Evolutionary conservation across 2,113 vertebrate species (phyloP).

Genomic region (Callipepla squamata): DNA sequence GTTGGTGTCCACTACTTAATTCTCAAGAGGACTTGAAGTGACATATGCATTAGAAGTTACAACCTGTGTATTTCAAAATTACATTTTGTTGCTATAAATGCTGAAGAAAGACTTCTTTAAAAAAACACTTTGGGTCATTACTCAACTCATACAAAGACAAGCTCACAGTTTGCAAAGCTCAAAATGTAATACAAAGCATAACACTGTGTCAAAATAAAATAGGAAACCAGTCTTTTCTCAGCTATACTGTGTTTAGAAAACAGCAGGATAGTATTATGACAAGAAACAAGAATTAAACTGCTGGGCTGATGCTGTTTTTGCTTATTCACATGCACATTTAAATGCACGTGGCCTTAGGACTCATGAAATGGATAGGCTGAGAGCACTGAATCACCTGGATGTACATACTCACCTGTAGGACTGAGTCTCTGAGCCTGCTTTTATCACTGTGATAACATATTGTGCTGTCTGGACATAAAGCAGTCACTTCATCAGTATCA

Average conservation of each 20-base stretch:
- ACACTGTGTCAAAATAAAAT: neutral
- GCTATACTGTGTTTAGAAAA: neutral
- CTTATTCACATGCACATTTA: rapidly evolving
- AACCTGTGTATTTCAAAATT: neutral
- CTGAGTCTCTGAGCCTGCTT: neutral
- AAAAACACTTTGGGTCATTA: neutral
- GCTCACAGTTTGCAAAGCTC: neutral
- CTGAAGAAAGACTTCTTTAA: neutral
- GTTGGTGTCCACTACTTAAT: neutral
- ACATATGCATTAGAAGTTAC: neutral
- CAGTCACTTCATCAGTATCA: neutral
- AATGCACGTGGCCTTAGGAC: neutral
- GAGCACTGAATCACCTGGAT: neutral
- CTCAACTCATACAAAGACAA: neutral
- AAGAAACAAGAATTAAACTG: neutral
- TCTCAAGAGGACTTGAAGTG: neutral
- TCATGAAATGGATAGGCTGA: neutral
- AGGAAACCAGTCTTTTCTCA: neutral
- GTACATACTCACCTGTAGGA: neutral
- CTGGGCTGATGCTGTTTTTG: neutral
- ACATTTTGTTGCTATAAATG: neutral
- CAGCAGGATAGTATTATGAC: neutral
- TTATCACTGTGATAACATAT: neutral
- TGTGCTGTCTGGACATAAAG: neutral
- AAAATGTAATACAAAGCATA: neutral